Conservation (phyloP, 2,797 vertebrate genomes). For the Poecilia gillii region DNA sequence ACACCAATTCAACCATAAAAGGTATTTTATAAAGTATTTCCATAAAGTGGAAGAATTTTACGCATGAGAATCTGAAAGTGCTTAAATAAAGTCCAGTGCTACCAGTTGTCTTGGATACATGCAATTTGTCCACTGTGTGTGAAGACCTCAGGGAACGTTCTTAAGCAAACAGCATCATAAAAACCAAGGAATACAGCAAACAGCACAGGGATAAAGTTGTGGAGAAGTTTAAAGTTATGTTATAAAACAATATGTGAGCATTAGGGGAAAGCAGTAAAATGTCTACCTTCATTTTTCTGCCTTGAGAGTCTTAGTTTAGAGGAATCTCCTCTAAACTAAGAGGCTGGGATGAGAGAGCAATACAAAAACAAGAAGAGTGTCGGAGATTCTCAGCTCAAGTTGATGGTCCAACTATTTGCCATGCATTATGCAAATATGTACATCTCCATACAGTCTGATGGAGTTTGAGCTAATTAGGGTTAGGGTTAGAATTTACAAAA, state of each 20-base stretch:
- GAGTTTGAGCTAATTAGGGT: background rate
- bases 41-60: no score
- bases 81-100: background rate
- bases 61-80: no score
- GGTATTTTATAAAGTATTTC: background rate
- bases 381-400: background rate
- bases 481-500: background rate
- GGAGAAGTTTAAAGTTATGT: background rate
- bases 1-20: background rate
- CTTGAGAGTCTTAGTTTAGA: no score
- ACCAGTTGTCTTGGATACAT: background rate
- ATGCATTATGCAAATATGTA: background rate
- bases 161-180: background rate
- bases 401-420: background rate
- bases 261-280: background rate
- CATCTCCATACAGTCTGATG: background rate
- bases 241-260: background rate
- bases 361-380: background rate
- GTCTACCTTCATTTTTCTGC: no score
- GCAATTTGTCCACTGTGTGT: background rate
- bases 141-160: background rate
- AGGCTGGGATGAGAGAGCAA: background rate
- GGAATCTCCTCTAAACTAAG: background rate
- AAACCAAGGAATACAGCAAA: background rate
- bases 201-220: background rate